These are phyloP conservation scores for Miniopterus natalensis DNA, from an alignment of 2,113 vertebrate species.

Conservation along the genomic window DNA sequence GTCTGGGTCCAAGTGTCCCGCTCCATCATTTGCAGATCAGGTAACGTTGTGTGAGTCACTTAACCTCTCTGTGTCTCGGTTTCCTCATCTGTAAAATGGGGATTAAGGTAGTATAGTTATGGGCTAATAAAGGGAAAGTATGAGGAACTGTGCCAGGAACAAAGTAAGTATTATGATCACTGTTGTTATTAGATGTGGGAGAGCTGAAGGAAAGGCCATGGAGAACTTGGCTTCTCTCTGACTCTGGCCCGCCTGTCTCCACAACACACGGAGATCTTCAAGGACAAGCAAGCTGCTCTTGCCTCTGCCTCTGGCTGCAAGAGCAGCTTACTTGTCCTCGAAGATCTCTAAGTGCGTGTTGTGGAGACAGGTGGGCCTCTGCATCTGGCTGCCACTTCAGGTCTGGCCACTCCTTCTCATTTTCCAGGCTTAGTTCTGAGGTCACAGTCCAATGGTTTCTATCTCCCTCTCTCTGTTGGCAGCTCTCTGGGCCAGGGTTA, in stretches of 20 bases:
- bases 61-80: not conserved
- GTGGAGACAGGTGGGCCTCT: not conserved
- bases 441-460: not conserved
- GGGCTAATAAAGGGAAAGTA: not conserved
- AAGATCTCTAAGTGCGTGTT: too few species aligned
- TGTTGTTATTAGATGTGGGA: not conserved
- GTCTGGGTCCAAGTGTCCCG: not conserved
- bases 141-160: not conserved
- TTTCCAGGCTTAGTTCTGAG: not conserved
- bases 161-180: not conserved
- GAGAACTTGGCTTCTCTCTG: not conserved
- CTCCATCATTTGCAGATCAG: not conserved
- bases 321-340: too few species aligned
- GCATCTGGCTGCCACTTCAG: not conserved
- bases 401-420: not conserved
- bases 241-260: not conserved
- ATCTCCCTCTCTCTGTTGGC: not conserved
- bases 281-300: not conserved
- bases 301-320: not conserved
- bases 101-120: not conserved
- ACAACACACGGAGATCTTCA: not conserved
- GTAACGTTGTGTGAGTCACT: not conserved
- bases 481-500: not conserved
- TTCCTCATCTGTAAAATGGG: constrained; percentile 9
- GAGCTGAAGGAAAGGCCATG: not conserved